Conservation (phyloP, 2,888 invertebrate species). For the Mesopsocus fuscifrons region DNA sequence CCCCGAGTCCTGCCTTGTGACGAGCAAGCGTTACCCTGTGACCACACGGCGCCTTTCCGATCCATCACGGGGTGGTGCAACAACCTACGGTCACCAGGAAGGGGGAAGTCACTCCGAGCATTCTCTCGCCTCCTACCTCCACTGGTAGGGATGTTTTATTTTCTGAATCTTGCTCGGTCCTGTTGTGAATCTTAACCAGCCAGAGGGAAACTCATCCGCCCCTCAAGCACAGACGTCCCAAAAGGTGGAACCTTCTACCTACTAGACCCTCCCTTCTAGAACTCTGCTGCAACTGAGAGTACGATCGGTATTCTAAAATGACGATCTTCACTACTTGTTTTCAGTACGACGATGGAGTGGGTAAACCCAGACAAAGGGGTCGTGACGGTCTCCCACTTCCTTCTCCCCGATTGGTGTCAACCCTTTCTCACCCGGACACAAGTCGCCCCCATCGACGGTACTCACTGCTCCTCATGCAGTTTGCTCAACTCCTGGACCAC, state of each 20-base stretch:
- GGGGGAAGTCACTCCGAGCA: constrained; percentile 26
- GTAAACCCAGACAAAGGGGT: constrained; percentile 23
- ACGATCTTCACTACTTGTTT: too few species aligned
- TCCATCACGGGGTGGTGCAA: constrained; percentile 30
- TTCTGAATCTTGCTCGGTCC: too few species aligned
- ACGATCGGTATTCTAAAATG: too few species aligned
- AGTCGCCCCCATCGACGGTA: constrained; percentile 27
- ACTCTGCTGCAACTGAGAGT: too few species aligned
- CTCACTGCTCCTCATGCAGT: constrained; percentile 33
- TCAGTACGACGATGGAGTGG: constrained; percentile 26
- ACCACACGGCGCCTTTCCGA: constrained; percentile 27
- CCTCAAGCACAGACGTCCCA: too few species aligned
- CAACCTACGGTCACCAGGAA: constrained; percentile 26
- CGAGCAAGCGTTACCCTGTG: constrained; percentile 28
- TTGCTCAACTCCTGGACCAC: constrained; percentile 34
- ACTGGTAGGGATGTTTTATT: too few species aligned
- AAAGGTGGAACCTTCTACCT: too few species aligned
- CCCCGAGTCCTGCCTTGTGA: constrained; percentile 26
- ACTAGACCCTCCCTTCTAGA: too few species aligned
- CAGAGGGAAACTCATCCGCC: too few species aligned
- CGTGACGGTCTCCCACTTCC: constrained; percentile 25
- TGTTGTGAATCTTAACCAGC: too few species aligned
- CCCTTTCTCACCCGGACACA: constrained; percentile 27
- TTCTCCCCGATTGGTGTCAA: constrained; percentile 28
- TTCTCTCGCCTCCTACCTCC: constrained; percentile 26